Evolutionary conservation across 2,888 invertebrate species (phyloP), one percentile per base, ranked within the genome.

Genomic region (Folsomia manolachei): DNA sequence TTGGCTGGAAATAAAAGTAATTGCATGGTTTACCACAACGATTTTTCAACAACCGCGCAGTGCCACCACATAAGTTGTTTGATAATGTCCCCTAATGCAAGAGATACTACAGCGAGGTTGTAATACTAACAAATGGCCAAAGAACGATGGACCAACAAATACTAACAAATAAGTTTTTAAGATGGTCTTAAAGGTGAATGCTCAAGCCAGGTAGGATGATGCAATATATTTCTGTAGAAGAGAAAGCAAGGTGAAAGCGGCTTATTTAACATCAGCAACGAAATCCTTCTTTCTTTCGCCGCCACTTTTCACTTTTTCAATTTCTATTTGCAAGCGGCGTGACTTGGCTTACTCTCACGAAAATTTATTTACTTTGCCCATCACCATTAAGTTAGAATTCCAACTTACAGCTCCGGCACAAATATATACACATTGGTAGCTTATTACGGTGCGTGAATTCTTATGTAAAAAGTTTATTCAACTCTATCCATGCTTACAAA

Each of bases 151-250:
- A n/a, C n/a, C n/a, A n/a, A n/a, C n/a, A n/a, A 39, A 39, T 39
- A 39, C 39, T 39, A 14, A 14, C 39, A 39, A 39, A 39, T 39
- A 39, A 39, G 14, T 39, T 39, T 39, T 4, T 39, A 39, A 39
- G 39, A n/a, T 39, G 14, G 39, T 39, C 14, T 39, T 39, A 7
- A 7, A 4, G 23, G 19, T 9, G n/a, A 60, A 60, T 7, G 19
- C n/a, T 60, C 23, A 60, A n/a, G 60, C 60, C 60, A 21, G 60
- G n/a, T n/a, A 60, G 23, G n/a, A n/a, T n/a, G n/a, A n/a, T n/a
- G n/a, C n/a, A n/a, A n/a, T n/a, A n/a, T n/a, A n/a, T n/a, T n/a
- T n/a, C n/a, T n/a, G n/a, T n/a, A n/a, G n/a, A n/a, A n/a, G n/a
- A n/a, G n/a, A n/a, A n/a, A n/a, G n/a, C n/a, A n/a, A n/a, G n/a